Evolutionary conservation across 2,113 vertebrate genomes (phyloP).

Genomic region (Trogon melanurus): DNA sequence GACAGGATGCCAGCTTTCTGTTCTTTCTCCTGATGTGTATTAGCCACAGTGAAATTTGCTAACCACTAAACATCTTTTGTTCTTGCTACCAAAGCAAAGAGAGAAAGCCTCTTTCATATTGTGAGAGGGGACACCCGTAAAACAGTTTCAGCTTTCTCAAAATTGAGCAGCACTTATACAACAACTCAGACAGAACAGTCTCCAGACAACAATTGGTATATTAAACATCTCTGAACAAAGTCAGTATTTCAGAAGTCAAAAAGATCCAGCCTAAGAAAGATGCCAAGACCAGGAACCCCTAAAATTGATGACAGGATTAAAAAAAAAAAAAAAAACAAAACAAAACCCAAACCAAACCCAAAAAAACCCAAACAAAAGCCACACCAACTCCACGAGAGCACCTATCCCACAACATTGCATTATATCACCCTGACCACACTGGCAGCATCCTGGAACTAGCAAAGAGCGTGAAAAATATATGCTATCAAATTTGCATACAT

Average conservation of each 20-base stretch:
- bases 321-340: neutral
- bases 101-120: neutral
- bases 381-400: neutral
- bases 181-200: neutral
- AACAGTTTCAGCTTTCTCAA: neutral
- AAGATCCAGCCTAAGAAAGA: neutral
- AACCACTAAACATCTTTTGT: neutral
- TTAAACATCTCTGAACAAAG: neutral
- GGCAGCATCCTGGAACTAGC: neutral
- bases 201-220: neutral
- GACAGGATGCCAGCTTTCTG: neutral
- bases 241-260: neutral
- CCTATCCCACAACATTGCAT: neutral
- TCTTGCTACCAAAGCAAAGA: neutral
- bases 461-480: neutral
- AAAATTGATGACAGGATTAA: neutral
- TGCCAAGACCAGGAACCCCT: neutral
- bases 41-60: neutral
- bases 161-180: neutral
- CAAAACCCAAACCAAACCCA: no score
- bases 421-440: neutral
- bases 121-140: neutral
- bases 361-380: neutral
- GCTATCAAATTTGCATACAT: neutral
- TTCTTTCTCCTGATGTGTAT: neutral